Percentiles rank a stretch among this genome's conserved stretches.
Evolutionary conservation across 2,113 vertebrate genomes (phyloP).

Genomic region (Orcinus orca): DNA sequence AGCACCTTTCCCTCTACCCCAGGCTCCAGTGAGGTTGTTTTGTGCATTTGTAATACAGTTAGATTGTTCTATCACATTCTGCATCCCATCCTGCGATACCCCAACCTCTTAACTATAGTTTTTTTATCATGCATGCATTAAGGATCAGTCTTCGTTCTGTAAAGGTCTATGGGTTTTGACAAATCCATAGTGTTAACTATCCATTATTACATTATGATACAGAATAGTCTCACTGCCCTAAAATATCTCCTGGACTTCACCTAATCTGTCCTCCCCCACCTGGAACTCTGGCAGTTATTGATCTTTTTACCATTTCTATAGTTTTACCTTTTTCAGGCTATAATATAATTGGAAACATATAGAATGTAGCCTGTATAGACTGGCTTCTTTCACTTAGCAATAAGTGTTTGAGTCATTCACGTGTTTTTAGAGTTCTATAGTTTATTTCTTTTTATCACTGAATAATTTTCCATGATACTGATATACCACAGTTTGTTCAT

Average conservation of each 20-base stretch:
- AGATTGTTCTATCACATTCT: neutral
- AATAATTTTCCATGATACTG: neutral
- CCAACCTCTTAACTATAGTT: neutral
- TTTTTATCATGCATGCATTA: neutral
- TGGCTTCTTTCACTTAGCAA: neutral
- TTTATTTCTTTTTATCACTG: slow-evolving; percentile 7
- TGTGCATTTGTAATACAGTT: neutral
- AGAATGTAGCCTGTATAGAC: neutral
- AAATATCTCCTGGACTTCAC: neutral
- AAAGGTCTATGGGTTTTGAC: neutral
- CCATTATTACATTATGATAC: neutral
- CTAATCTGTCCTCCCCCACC: neutral
- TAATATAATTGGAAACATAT: neutral
- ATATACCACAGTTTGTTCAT: neutral
- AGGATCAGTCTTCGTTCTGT: neutral
- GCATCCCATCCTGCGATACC: neutral
- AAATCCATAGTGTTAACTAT: neutral
- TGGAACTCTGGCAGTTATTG: neutral
- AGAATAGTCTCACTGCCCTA: neutral
- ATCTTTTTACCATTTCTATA: neutral
- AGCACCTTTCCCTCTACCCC: neutral
- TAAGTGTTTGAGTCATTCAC: neutral
- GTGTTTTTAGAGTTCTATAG: neutral
- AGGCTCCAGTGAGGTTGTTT: neutral
- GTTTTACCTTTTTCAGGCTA: neutral